Evolutionary conservation across 2,113 vertebrate genomes (phyloP), one percentile per base, ranked within the genome.

Genomic region (Zapornia atra): DNA sequence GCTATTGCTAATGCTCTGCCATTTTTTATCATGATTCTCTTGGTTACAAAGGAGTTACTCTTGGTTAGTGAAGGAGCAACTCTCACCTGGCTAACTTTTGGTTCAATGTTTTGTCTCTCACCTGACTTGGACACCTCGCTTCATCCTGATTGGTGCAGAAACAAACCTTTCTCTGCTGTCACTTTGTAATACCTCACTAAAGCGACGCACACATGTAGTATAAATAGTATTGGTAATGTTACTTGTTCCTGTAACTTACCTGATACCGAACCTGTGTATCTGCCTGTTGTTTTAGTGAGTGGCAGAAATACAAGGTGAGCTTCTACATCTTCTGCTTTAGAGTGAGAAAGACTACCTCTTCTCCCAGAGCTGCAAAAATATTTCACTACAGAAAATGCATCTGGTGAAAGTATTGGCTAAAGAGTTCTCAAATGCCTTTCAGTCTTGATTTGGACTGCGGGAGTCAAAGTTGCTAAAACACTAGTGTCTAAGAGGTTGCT

Each of bases 301-400:
- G 57, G 33, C 56, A 84, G 26, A 90, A 85, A 56, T 33, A 31
- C 8, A 34, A 54, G 60, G 13, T 54, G 13, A 24, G 6, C 64
- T 88, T 76, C 9, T 71, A 51, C 46, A 21, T 11, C 6, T 78
- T 92, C 78, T 15, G 12, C 6, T 84, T 85, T 6, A 36, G 82
- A 72, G 20, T 8, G 29, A 63, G 29, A 25, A 79, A 75, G 34
- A 50, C 28, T 82, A 13, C 6, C 11, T 3, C n/a, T 85, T 60
- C 7, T 91, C 9, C n/a, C 0, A 1, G 59, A 53, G 0, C 1
- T 65, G 38, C 12, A 36, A n/a, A 82, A 83, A 14, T 72, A 29
- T 38, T 68, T 78, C 20, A 10, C 10, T 57, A 11, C 18, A 16
- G 24, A 73, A 65, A 77, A 31, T 3, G 11, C 18, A 54, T 53